phyloP scores from a whole-genome alignment of 2,888 invertebrate genomes.

The Tetanocera ferruginea region DNA sequence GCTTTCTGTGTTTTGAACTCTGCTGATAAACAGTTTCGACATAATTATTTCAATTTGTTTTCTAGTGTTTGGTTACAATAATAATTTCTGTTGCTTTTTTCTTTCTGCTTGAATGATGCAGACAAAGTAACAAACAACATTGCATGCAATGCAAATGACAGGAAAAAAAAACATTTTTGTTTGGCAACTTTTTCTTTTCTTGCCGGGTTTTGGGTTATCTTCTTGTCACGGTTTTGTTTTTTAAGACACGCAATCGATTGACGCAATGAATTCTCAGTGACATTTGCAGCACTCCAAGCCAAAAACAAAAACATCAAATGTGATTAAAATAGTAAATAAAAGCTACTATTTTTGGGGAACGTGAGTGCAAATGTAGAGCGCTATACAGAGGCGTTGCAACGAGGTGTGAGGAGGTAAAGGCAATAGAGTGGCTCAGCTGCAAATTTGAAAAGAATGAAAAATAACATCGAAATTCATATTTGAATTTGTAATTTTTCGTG shows the following conservation, averaged over 20 bases:
- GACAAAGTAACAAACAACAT: neutral
- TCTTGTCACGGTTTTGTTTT: neutral
- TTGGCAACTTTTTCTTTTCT: neutral
- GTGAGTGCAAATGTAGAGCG: no score
- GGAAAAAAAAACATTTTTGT: neutral
- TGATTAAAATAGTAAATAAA: no score
- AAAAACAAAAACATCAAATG: no score
- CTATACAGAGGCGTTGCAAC: no score
- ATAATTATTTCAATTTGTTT: constrained; percentile 54
- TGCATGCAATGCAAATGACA: constrained; percentile 3
- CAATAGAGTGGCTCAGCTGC: no score
- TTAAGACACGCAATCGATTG: neutral
- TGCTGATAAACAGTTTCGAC: neutral
- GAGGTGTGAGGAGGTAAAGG: no score
- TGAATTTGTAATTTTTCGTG: no score
- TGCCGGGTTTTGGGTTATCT: neutral
- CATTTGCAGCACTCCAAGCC: neutral
- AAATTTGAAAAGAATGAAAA: no score
- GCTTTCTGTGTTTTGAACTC: neutral
- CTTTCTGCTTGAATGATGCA: constrained; percentile 51
- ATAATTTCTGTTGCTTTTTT: constrained; percentile 24
- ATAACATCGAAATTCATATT: no score
- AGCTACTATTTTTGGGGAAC: no score
- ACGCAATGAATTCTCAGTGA: constrained; percentile 7
- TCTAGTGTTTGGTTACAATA: constrained; percentile 42